Evolutionary conservation across 2,888 invertebrate genomes (phyloP), one percentile per base, ranked within the genome.

Genomic region (Eupsilia transversa): DNA sequence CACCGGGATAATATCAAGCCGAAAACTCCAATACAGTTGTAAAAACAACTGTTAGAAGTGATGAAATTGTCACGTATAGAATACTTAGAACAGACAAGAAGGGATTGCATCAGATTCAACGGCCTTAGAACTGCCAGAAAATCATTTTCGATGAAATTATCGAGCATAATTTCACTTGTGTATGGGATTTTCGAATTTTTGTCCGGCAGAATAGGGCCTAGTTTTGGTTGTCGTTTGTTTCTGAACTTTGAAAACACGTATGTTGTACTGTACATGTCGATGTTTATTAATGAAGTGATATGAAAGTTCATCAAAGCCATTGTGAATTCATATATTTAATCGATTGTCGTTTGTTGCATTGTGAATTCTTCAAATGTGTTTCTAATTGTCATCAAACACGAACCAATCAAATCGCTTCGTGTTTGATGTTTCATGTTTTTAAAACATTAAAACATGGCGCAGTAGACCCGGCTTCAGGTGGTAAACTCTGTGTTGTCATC

Each of bases 11-110:
- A 23, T 0, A 75, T 38, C 1, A 65, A 64, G 30, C 38, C 38
- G 1, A 65, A 14, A 23, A 75, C 10, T 30, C 38, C 56, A 6
- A 74, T 38, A 57, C 2, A 74, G 38, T 74, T 65, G 76, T 74
- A 74, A n/a, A 57, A n/a, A 23, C n/a, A 64, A 33, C 65, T 75
- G 20, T 74, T 74, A 12, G 56, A 57, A 30, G 63, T 76, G 10
- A 74, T 74, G 2, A 75, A 74, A 30, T 74, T 63, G n/a, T 77
- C 70, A 52, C 78, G 57, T n/a, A 77, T 77, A 5, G 63, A 49
- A 64, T 52, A 77, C 17, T 75, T 75, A 12, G 74, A 46, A 46
- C 74, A 65, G 9, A 65, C 17, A 41, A 74, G 65, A 17, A 74
- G 35, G 10, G 76, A 46, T 65, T 75, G 74, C 74, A 75, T 75